Conservation (phyloP, 1,140 invertebrate species). For the Drosophila serrata region DNA sequence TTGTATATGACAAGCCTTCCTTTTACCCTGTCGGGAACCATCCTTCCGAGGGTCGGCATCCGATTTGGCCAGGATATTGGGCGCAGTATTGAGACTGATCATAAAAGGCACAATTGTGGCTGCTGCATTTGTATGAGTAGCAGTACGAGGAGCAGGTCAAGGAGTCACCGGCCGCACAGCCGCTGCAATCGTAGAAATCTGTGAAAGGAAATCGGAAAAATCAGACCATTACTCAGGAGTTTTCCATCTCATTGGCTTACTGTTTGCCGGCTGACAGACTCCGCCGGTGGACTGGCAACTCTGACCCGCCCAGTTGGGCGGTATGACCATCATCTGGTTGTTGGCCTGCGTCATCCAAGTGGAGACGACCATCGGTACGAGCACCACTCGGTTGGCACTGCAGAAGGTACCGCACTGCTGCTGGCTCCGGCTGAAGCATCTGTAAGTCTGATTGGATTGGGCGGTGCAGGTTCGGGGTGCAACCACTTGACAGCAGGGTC, state of each 20-base stretch:
- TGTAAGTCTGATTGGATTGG: constrained; percentile 33
- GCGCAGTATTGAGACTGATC: constrained; percentile 63
- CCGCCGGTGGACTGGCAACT: constrained; percentile 30
- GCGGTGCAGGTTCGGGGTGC: constrained; percentile 57
- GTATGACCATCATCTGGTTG: constrained; percentile 51
- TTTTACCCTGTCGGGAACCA: constrained; percentile 19
- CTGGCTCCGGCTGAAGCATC: constrained; percentile 55
- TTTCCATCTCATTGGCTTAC: constrained; percentile 13
- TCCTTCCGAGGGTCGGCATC: constrained; percentile 56
- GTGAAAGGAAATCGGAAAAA: background rate
- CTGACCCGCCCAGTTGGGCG: constrained; percentile 39
- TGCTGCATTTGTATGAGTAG: constrained; percentile 58
- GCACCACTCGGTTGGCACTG: constrained; percentile 48
- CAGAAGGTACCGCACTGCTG: constrained; percentile 62
- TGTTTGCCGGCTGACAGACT: constrained; percentile 21
- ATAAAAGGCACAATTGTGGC: constrained; percentile 55
- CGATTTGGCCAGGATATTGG: constrained; percentile 26
- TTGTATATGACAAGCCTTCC: background rate
- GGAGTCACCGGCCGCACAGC: constrained; percentile 40
- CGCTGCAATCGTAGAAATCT: constrained; percentile 70
- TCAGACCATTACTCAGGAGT: background rate
- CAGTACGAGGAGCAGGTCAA: constrained; percentile 67
- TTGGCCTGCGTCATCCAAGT: constrained; percentile 36
- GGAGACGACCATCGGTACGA: constrained; percentile 25
- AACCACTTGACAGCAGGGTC: constrained; percentile 58